These are phyloP conservation scores for Propithecus perrieri DNA, from an alignment of 2,797 vertebrate species.

Conservation along the genomic window DNA sequence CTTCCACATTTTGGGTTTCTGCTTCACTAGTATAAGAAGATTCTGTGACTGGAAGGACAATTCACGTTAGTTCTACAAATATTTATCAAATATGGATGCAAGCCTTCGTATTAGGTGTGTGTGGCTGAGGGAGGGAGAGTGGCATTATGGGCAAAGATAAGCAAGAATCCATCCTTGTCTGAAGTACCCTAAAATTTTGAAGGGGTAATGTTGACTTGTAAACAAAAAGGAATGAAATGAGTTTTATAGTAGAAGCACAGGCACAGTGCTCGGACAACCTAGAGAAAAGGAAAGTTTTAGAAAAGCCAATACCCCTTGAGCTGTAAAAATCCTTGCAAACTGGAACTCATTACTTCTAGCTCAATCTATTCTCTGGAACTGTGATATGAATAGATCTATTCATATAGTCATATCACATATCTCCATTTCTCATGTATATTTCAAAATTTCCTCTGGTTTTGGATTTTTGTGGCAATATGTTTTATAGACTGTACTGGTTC, in stretches of 20 bases:
- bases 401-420: background rate
- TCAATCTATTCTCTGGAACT: constrained; percentile 66
- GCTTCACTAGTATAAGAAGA: constrained; percentile 12
- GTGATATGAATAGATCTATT: constrained; percentile 57
- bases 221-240: constrained; percentile 26
- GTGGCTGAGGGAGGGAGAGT: background rate
- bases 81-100: background rate
- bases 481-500: constrained; percentile 55
- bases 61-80: background rate
- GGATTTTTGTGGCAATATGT: constrained; percentile 23
- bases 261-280: background rate
- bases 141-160: background rate
- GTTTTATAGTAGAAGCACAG: constrained; percentile 23
- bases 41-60: background rate
- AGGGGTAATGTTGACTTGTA: background rate
- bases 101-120: background rate
- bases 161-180: background rate
- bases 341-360: constrained; percentile 61
- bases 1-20: constrained; percentile 9
- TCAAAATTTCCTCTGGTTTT: constrained; percentile 67
- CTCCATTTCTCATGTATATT: constrained; percentile 68
- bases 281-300: constrained; percentile 27
- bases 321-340: constrained; percentile 67
- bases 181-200: background rate
- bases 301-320: constrained; percentile 67